These are phyloP conservation scores for Corythaixoides concolor DNA, from an alignment of 2,113 vertebrate species.

Conservation along the genomic window DNA sequence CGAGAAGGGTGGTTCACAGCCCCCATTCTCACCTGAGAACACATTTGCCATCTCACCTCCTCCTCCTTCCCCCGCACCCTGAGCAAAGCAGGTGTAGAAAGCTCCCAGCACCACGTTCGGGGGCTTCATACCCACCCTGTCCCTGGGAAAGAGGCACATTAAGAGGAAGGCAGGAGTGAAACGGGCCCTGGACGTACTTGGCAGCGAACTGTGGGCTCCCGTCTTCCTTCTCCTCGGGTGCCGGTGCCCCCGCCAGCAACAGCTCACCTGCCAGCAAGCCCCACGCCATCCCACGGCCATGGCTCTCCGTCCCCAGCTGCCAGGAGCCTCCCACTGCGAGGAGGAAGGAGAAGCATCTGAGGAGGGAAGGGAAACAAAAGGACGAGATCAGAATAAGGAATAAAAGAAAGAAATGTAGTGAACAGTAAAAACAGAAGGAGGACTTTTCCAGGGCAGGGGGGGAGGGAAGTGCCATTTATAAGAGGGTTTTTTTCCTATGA, in stretches of 20 bases:
- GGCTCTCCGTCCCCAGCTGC: background rate
- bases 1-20: background rate
- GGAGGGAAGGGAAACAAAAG: constrained; percentile 50
- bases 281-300: background rate
- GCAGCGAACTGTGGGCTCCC: background rate
- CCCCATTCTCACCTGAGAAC: background rate
- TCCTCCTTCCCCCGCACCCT: background rate
- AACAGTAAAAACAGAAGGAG: constrained; percentile 45
- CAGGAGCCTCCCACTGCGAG: background rate
- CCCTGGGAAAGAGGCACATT: background rate
- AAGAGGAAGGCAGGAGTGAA: background rate
- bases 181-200: background rate
- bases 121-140: background rate
- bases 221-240: background rate
- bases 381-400: constrained; percentile 23
- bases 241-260: background rate
- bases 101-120: background rate
- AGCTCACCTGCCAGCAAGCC: background rate
- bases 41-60: background rate
- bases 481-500: background rate
- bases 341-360: background rate
- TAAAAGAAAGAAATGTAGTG: constrained; percentile 22
- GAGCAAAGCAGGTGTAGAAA: background rate
- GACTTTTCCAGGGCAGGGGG: background rate
- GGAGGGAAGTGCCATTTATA: background rate